phyloP scores from a whole-genome alignment of 2,113 vertebrate species.

The Hemichromis elongatus region DNA sequence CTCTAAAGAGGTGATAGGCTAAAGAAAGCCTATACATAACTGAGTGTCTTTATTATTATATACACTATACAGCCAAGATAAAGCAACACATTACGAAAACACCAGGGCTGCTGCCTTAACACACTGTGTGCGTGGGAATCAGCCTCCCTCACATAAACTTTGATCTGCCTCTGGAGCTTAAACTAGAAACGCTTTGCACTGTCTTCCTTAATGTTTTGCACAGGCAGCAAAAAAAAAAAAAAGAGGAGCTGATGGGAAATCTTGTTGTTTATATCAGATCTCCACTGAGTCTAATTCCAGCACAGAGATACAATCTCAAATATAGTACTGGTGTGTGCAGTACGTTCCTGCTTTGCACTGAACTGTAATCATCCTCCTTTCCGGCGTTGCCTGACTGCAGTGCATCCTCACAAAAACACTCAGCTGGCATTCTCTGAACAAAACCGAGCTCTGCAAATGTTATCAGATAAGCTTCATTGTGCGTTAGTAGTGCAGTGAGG shows the following conservation, averaged over 20 bases:
- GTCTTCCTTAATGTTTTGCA: background rate
- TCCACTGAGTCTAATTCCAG: background rate
- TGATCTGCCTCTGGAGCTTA: slow-evolving; percentile 42
- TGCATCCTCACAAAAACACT: background rate
- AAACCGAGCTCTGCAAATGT: background rate
- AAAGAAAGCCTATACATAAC: background rate
- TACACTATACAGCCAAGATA: background rate
- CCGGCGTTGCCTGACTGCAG: slow-evolving; percentile 5
- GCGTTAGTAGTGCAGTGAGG: background rate
- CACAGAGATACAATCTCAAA: background rate
- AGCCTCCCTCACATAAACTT: slow-evolving; percentile 54
- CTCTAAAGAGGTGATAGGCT: background rate
- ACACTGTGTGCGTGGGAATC: slow-evolving; percentile 36
- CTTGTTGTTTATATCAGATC: background rate
- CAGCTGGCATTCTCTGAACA: background rate
- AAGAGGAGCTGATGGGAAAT: background rate
- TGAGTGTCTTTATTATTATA: background rate
- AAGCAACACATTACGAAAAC: background rate
- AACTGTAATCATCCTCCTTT: background rate
- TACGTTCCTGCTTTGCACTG: background rate
- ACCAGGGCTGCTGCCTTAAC: background rate
- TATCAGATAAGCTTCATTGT: background rate
- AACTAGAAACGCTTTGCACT: background rate
- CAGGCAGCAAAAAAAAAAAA: background rate
- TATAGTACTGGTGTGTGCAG: background rate